phyloP scores from a whole-genome alignment of 2,797 vertebrate genomes.

The Spea hammondii region DNA sequence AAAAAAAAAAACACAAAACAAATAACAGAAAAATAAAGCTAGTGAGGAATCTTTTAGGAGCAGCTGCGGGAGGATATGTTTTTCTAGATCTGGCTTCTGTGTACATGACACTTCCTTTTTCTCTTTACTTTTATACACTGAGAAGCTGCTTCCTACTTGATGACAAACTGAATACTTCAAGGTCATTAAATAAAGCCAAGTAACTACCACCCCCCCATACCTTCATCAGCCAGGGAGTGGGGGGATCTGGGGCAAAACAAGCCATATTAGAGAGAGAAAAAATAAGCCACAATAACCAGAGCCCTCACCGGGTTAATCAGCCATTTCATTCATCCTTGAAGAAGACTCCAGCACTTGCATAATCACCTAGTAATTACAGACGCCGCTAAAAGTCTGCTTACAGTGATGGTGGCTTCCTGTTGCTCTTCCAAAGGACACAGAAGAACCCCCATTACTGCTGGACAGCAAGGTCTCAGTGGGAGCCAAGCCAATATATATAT shows the following conservation, averaged over 20 bases:
- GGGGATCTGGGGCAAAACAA: no score
- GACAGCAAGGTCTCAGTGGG: not conserved
- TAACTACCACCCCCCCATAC: not conserved
- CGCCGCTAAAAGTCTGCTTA: constrained; percentile 23
- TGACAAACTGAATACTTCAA: constrained; percentile 6
- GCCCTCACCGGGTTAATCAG: no score
- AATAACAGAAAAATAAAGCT: no score
- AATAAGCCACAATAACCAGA: no score
- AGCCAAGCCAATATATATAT: not conserved
- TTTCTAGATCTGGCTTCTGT: no score
- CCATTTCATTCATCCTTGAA: not conserved
- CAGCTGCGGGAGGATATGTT: no score
- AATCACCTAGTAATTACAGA: constrained; percentile 36
- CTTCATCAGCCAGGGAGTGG: not conserved
- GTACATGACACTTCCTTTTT: constrained; percentile 46
- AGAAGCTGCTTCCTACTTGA: not conserved
- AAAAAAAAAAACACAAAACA: no score
- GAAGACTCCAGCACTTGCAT: constrained; percentile 13
- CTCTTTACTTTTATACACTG: not conserved
- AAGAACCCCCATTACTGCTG: constrained; percentile 9
- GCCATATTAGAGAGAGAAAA: no score
- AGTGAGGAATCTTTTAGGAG: no score
- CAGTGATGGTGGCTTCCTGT: constrained; percentile 26
- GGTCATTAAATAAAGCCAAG: constrained; percentile 6
- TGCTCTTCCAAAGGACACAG: constrained; percentile 36